phyloP scores from a whole-genome alignment of 2,797 vertebrate species.

The Selene dorsalis region DNA sequence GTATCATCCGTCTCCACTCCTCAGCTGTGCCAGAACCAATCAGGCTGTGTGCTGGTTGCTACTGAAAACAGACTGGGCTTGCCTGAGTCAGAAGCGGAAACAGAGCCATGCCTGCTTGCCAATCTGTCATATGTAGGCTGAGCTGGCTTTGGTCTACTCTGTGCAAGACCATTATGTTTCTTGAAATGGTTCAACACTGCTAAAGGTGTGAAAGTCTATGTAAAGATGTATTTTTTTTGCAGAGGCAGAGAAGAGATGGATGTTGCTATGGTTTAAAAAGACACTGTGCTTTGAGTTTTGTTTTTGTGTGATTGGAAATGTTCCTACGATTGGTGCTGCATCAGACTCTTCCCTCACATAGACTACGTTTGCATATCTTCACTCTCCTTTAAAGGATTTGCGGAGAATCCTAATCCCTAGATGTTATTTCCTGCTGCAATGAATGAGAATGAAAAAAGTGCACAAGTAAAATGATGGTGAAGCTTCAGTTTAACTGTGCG shows the following conservation, averaged over 20 bases:
- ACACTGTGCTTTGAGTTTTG: neutral
- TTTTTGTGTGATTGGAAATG: constrained; percentile 15
- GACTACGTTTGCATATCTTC: neutral
- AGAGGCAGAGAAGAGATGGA: neutral
- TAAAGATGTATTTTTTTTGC: constrained; percentile 17
- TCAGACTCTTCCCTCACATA: neutral
- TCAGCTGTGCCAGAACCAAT: constrained; percentile 40
- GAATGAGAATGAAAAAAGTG: neutral
- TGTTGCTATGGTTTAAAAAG: constrained; percentile 1
- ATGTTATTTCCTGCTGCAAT: neutral
- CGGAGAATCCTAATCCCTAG: constrained; percentile 7
- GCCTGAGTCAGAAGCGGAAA: constrained; percentile 62
- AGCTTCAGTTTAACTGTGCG: neutral
- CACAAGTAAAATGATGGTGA: neutral
- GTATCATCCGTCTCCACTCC: constrained; percentile 5
- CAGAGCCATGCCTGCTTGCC: constrained; percentile 46
- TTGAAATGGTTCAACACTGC: constrained; percentile 29
- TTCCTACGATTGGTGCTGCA: neutral
- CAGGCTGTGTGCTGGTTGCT: constrained; percentile 41
- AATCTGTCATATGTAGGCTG: constrained; percentile 69
- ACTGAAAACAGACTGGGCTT: constrained; percentile 56
- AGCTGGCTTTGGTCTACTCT: constrained; percentile 38
- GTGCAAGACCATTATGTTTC: constrained; percentile 24
- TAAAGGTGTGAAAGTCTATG: constrained; percentile 37
- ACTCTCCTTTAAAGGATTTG: constrained; percentile 11